Conservation (phyloP, 2,888 invertebrate genomes). For the Drosophila infuscata region DNA sequence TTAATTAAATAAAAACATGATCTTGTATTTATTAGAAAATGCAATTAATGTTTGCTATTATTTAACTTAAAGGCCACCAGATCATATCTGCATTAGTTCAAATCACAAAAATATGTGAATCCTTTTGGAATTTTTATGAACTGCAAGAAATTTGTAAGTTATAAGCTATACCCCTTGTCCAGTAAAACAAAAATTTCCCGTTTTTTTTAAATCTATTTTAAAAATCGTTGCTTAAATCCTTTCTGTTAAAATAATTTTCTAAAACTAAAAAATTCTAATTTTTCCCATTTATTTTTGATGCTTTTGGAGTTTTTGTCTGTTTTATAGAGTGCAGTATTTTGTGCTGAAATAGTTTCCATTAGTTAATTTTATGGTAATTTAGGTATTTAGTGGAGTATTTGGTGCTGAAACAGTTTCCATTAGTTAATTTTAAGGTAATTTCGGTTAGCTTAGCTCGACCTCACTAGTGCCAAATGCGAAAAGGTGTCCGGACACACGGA, state of each 20-base stretch:
- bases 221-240: neutral
- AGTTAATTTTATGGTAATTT: conserved; percentile 60
- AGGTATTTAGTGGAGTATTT: neutral
- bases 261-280: neutral
- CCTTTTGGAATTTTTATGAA: neutral
- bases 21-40: neutral
- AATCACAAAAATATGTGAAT: neutral
- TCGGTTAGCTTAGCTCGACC: conserved; percentile 42
- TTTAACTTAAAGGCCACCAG: neutral
- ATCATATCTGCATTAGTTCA: neutral
- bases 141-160: neutral
- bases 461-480: neutral
- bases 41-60: neutral
- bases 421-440: conserved; percentile 59
- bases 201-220: neutral
- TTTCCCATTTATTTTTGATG: neutral
- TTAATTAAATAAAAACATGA: neutral
- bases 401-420: conserved; percentile 10
- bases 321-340: neutral
- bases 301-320: neutral
- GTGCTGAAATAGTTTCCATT: conserved; percentile 15
- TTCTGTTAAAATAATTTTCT: too few relatives aligned
- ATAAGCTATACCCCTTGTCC: too few relatives aligned
- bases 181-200: neutral
- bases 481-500: neutral